A percentile compares a stretch with the other conserved stretches of the same genome.
These are phyloP conservation scores for Sclerurus mexicanus DNA, from an alignment of 2,113 vertebrate genomes.

Conservation along the genomic window DNA sequence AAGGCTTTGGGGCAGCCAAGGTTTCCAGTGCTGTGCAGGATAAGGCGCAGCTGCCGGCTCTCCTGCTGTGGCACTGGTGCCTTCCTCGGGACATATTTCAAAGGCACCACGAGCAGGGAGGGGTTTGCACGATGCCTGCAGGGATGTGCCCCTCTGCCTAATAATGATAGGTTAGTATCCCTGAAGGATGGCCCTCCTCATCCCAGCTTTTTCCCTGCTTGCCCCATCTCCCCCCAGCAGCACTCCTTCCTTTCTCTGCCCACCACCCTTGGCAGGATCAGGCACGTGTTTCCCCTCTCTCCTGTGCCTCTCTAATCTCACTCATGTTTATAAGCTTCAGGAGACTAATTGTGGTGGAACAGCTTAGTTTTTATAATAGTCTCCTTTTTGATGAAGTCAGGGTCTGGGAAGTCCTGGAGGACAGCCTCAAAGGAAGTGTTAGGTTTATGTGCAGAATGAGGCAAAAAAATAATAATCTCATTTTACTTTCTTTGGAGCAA, in stretches of 20 bases:
- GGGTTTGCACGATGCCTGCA: background rate
- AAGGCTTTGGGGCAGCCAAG: background rate
- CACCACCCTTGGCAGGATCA: background rate
- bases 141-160: fast-evolving
- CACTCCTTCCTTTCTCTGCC: background rate
- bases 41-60: background rate
- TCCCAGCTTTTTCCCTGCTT: background rate
- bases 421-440: slow-evolving; percentile 36
- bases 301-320: background rate
- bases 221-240: background rate
- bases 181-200: background rate
- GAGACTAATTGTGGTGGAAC: background rate
- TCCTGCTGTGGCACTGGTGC: background rate
- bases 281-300: background rate
- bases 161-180: too few species aligned
- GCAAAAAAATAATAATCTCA: background rate
- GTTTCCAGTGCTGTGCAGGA: background rate
- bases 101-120: background rate
- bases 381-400: slow-evolving; percentile 16
- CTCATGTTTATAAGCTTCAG: background rate
- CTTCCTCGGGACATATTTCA: background rate
- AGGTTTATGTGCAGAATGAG: slow-evolving; percentile 15
- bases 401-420: background rate
- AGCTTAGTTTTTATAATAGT: background rate
- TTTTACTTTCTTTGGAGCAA: background rate